Evolutionary conservation across 2,888 invertebrate species (phyloP).

Genomic region (Mythimna loreyi): DNA sequence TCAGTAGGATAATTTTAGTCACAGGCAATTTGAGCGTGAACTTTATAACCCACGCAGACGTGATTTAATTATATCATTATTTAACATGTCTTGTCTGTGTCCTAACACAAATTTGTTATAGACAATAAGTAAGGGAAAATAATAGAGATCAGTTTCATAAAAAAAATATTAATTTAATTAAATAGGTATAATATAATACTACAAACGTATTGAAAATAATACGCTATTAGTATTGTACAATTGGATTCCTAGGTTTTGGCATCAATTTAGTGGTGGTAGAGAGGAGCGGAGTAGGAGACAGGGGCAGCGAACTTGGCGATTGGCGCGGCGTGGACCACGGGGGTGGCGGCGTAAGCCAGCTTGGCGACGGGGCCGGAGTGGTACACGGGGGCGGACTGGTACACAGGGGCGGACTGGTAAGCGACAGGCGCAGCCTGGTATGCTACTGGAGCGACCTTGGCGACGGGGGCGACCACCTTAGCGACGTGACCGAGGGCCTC

Average conservation of each 20-base stretch:
- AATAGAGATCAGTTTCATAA: conserved; percentile 3
- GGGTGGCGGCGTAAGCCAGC: conserved; percentile 77
- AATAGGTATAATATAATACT: conserved; percentile 66
- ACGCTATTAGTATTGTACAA: conserved; percentile 66
- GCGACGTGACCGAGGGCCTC: conserved; percentile 80
- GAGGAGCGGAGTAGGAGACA: conserved; percentile 73
- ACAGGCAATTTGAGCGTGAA: conserved; percentile 38
- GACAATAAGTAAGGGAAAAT: not conserved
- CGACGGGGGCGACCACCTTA: conserved; percentile 71
- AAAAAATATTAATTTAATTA: conserved; percentile 68
- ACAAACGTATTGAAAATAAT: conserved; percentile 68
- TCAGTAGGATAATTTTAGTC: conserved; percentile 50
- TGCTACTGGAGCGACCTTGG: conserved; percentile 64
- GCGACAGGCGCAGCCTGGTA: conserved; percentile 65
- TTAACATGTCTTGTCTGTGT: conserved; percentile 11
- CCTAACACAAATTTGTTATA: not conserved
- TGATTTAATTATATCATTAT: conserved; percentile 20
- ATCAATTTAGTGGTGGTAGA: conserved; percentile 83
- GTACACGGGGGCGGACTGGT: conserved; percentile 91
- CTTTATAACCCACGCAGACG: conserved; percentile 42
- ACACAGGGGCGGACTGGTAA: conserved; percentile 66
- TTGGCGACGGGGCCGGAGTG: conserved; percentile 63
- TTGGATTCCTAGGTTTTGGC: conserved; percentile 76
- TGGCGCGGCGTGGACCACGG: conserved; percentile 74
- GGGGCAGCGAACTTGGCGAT: conserved; percentile 76